These are phyloP conservation scores for Actinernus sp. DNA, from an alignment of 92 coral and sea anemone species.

Conservation along the genomic window DNA sequence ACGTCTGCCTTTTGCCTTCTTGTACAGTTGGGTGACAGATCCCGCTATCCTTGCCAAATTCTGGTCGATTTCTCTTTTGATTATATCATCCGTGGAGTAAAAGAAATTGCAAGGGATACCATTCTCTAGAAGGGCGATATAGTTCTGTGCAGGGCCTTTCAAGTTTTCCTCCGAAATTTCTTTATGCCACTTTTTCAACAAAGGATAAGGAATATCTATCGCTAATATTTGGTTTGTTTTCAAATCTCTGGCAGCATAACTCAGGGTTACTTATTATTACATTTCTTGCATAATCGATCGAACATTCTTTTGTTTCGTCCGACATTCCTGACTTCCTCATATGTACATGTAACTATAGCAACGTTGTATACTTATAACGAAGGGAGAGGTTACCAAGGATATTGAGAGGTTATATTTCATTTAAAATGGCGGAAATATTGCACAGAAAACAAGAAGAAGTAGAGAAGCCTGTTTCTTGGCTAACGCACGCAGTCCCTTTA, in stretches of 20 bases:
- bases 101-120: not conserved
- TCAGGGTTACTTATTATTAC: not conserved
- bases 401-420: too few species aligned
- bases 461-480: not conserved
- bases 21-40: not conserved
- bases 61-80: not conserved
- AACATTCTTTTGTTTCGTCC: not conserved
- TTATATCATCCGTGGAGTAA: not conserved
- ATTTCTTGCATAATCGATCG: not conserved
- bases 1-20: not conserved
- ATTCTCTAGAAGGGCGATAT: too few species aligned
- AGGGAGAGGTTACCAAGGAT: too few species aligned
- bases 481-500: not conserved
- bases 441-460: not conserved
- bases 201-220: not conserved
- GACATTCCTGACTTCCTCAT: not conserved
- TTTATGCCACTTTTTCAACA: not conserved
- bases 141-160: not conserved
- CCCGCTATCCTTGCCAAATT: not conserved
- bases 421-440: not conserved
- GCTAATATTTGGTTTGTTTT: not conserved
- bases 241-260: not conserved
- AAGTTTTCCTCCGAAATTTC: not conserved
- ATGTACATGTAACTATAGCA: not conserved
- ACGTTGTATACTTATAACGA: not conserved